Conservation (phyloP, 2,888 invertebrate species). For the Temnothorax ravouxi region DNA sequence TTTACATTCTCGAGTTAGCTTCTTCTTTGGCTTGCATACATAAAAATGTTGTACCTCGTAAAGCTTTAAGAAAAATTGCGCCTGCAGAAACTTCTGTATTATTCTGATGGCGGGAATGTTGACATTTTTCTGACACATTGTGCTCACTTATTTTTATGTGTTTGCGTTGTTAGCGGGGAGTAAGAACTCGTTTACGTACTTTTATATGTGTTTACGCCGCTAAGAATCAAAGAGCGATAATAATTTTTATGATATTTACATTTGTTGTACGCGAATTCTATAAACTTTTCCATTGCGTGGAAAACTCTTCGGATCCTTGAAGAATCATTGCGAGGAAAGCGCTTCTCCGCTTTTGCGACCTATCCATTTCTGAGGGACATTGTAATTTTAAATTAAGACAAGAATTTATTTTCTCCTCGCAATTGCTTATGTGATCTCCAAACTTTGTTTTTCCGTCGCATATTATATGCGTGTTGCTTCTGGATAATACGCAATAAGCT, state of each 20-base stretch:
- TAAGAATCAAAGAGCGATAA: background rate
- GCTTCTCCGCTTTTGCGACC: no score
- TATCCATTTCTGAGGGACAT: background rate
- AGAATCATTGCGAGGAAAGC: background rate
- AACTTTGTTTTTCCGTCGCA: background rate
- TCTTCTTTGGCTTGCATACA: background rate
- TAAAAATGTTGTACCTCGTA: background rate
- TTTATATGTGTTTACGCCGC: constrained; percentile 1
- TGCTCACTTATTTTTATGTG: constrained; percentile 12
- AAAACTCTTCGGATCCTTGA: background rate
- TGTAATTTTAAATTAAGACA: background rate
- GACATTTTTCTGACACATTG: constrained; percentile 12
- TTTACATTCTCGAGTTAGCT: constrained; percentile 2
- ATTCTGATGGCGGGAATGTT: background rate
- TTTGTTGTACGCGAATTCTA: background rate
- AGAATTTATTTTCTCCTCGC: background rate
- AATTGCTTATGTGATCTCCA: background rate
- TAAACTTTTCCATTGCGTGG: background rate
- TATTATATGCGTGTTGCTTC: background rate
- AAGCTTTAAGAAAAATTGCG: background rate
- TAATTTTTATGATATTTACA: constrained; percentile 30
- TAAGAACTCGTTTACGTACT: background rate
- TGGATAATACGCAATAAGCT: background rate
- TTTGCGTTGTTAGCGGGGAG: background rate
- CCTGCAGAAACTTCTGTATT: background rate